These are phyloP conservation scores for Sus cebifrons DNA, from an alignment of 2,797 vertebrate genomes.

Conservation along the genomic window DNA sequence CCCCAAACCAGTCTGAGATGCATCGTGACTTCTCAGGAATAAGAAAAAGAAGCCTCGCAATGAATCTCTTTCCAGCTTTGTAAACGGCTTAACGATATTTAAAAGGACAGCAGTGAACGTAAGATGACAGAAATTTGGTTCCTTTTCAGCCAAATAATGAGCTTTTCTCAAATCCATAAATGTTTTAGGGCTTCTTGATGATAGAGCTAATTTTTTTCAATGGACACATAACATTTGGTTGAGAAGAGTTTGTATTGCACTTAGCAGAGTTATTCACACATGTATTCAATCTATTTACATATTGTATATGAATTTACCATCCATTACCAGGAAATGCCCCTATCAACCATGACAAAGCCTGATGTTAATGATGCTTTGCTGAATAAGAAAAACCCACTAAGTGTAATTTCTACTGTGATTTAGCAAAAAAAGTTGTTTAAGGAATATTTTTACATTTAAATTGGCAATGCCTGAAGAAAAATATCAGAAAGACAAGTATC, in stretches of 20 bases:
- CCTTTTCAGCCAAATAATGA: neutral
- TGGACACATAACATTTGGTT: neutral
- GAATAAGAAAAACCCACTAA: neutral
- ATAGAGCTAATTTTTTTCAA: neutral
- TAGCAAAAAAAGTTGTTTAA: conserved; percentile 11
- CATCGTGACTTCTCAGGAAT: neutral
- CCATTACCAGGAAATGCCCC: conserved; percentile 18
- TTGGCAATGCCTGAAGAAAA: neutral
- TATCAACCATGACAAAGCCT: conserved; percentile 19
- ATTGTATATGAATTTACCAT: conserved; percentile 25
- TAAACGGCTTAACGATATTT: neutral
- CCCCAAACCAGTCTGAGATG: neutral
- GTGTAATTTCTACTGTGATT: conserved; percentile 35
- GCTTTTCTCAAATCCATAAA: conserved; percentile 73
- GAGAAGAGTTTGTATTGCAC: neutral
- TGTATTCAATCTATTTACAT: neutral
- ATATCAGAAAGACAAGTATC: neutral
- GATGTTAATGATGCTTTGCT: neutral
- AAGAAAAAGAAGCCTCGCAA: fast-evolving
- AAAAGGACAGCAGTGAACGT: neutral
- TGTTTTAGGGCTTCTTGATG: conserved; percentile 39
- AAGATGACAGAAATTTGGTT: neutral
- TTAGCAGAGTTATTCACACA: neutral
- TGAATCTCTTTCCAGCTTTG: conserved; percentile 3
- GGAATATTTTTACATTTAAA: neutral